A percentile compares a stretch with the other conserved stretches of the same genome.
Evolutionary conservation across 2,888 invertebrate genomes (phyloP).

Genomic region (Loripinus fragilis): DNA sequence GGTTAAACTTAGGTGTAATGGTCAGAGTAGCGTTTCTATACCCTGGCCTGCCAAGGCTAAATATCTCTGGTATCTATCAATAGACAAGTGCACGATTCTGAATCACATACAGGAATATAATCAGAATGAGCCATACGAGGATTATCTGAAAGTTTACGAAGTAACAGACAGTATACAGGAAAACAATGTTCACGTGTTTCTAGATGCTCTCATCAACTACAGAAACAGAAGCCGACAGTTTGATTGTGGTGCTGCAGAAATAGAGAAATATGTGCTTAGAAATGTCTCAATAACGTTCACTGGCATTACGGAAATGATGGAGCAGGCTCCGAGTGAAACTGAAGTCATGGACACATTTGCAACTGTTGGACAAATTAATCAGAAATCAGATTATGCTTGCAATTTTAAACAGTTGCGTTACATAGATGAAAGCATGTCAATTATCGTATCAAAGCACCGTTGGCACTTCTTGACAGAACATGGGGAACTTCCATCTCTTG

Average conservation of each 20-base stretch:
- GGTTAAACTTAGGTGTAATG: conserved; percentile 44
- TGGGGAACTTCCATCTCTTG: conserved; percentile 36
- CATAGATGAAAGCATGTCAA: conserved; percentile 52
- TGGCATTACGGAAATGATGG: background rate
- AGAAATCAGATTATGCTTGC: conserved; percentile 31
- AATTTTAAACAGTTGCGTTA: conserved; percentile 28
- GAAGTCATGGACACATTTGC: conserved; percentile 38
- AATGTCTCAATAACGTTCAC: conserved; percentile 36
- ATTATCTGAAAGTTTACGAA: conserved; percentile 40
- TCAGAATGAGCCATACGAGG: conserved; percentile 18
- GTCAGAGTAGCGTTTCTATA: conserved; percentile 30
- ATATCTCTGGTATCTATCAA: conserved; percentile 49
- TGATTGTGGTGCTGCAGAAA: conserved; percentile 43
- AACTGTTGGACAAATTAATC: conserved; percentile 41
- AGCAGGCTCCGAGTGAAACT: background rate
- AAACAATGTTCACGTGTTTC: conserved; percentile 21
- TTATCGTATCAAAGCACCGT: conserved; percentile 28
- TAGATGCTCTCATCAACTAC: conserved; percentile 28
- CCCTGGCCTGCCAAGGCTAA: conserved; percentile 55
- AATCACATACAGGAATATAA: conserved; percentile 46
- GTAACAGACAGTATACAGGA: conserved; percentile 28
- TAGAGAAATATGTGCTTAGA: conserved; percentile 41
- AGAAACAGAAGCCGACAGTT: conserved; percentile 38
- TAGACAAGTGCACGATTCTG: conserved; percentile 43
- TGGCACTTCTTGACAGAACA: conserved; percentile 43